These are phyloP conservation scores for Cosmorhoe ocellata DNA, from an alignment of 2,888 invertebrate species.

Conservation along the genomic window DNA sequence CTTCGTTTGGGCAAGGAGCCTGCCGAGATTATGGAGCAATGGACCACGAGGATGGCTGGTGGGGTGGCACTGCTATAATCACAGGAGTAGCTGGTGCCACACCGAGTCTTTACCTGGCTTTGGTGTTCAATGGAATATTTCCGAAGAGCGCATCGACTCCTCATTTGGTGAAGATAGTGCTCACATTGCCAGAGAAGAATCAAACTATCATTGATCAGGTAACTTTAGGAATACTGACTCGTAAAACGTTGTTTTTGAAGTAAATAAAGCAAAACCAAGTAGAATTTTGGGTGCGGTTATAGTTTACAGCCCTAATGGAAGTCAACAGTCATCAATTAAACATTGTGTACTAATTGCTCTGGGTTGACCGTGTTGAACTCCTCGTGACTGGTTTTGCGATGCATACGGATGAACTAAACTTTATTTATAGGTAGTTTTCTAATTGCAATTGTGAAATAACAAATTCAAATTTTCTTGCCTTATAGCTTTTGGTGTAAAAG, in stretches of 20 bases:
- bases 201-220: conserved; percentile 89
- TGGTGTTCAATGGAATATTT: conserved; percentile 92
- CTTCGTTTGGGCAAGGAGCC: conserved; percentile 80
- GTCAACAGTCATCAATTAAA: conserved; percentile 32
- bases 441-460: conserved; percentile 29
- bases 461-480: conserved; percentile 21
- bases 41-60: conserved; percentile 85
- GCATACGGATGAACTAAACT: conserved; percentile 24
- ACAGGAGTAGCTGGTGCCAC: conserved; percentile 90
- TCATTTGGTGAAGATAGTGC: conserved; percentile 86
- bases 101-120: conserved; percentile 90
- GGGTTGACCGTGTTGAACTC: conserved; percentile 31
- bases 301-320: conserved; percentile 29
- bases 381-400: conserved; percentile 33
- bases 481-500: no score
- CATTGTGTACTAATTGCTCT: conserved; percentile 36
- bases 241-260: no score
- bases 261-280: no score
- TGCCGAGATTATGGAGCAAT: conserved; percentile 76
- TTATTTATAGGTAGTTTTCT: conserved; percentile 30
- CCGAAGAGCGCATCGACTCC: conserved; percentile 83
- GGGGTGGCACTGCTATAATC: conserved; percentile 95
- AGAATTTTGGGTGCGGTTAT: not conserved
- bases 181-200: conserved; percentile 88
- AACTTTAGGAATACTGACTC: conserved; percentile 32